Conservation (phyloP, 2,797 vertebrate genomes). For the Diplodus sargus region DNA sequence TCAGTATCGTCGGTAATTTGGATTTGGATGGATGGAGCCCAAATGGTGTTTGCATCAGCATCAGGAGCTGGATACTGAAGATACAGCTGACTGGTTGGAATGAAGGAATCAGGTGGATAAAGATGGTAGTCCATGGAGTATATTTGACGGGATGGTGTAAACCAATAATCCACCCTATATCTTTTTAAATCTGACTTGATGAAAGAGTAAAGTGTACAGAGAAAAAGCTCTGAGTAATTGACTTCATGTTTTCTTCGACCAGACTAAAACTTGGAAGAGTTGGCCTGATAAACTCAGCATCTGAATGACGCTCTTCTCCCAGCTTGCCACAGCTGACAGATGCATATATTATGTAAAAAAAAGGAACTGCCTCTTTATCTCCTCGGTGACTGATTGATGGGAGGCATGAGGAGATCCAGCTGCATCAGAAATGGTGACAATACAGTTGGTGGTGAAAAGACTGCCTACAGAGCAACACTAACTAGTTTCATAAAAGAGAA, state of each 20-base stretch:
- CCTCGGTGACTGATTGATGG: slow-evolving; percentile 27
- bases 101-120: neutral
- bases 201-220: neutral
- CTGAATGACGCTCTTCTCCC: slow-evolving; percentile 31
- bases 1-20: neutral
- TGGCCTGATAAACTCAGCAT: slow-evolving; percentile 13
- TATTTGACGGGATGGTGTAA: neutral
- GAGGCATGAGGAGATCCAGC: slow-evolving; percentile 50
- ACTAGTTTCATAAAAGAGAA: neutral
- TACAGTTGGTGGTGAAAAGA: slow-evolving; percentile 9
- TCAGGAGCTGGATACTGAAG: slow-evolving; percentile 3
- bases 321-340: slow-evolving; percentile 56
- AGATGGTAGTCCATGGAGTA: neutral
- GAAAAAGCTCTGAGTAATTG: no score
- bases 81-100: neutral
- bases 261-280: neutral
- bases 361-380: slow-evolving; percentile 35
- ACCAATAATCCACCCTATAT: neutral
- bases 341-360: slow-evolving; percentile 28
- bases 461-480: neutral
- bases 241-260: neutral
- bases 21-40: neutral
- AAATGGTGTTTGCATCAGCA: neutral
- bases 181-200: neutral
- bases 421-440: slow-evolving; percentile 33